These are phyloP conservation scores for Diglossa cyanea DNA, from an alignment of 2,797 vertebrate genomes.

Conservation along the genomic window DNA sequence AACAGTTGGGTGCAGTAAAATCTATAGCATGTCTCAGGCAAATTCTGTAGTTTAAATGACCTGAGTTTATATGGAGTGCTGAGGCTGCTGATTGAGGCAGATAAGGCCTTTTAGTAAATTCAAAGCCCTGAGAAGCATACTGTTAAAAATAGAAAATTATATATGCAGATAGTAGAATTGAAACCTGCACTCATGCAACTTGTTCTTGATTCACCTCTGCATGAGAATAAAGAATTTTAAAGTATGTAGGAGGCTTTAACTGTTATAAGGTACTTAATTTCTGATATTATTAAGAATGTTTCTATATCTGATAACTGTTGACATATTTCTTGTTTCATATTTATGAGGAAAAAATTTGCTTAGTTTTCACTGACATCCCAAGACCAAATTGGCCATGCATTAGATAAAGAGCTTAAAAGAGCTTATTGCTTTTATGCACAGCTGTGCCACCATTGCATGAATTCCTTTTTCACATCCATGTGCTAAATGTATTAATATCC, in stretches of 20 bases:
- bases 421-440: not conserved
- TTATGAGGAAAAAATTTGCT: accelerated
- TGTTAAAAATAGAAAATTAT: not conserved
- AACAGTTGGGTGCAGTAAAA: not conserved
- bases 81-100: not conserved
- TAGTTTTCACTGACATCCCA: not conserved
- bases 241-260: not conserved
- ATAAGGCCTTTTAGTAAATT: not conserved
- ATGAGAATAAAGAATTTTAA: not conserved
- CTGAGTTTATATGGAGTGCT: not conserved
- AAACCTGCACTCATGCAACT: not conserved
- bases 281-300: not conserved
- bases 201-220: not conserved
- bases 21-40: not conserved
- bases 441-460: not conserved
- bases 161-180: not conserved
- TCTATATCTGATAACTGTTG: not conserved
- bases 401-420: not conserved
- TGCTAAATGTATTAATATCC: not conserved
- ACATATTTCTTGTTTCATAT: not conserved
- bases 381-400: not conserved
- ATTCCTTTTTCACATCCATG: not conserved
- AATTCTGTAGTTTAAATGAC: not conserved
- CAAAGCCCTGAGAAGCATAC: not conserved
- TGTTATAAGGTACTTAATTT: not conserved